A percentile compares a stretch with the other conserved stretches of the same genome.
Evolutionary conservation across 2,888 invertebrate genomes (phyloP).

Genomic region (Caenorhabditis sp.): DNA sequence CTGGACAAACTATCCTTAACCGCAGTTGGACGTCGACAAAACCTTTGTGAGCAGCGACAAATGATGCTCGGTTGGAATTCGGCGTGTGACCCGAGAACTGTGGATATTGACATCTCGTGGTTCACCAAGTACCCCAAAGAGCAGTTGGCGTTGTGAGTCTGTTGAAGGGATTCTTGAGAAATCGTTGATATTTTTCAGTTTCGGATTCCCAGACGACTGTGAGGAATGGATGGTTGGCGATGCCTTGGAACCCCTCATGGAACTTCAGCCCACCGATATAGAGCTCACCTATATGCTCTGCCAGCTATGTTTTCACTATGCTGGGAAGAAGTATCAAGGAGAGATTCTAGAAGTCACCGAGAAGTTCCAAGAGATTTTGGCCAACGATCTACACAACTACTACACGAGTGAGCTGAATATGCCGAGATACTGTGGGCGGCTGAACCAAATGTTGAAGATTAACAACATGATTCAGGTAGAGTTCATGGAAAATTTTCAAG

Average conservation of each 20-base stretch:
- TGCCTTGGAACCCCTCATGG: constrained; percentile 35
- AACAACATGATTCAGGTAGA: constrained; percentile 68
- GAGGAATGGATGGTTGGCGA: constrained; percentile 40
- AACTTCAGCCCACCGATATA: constrained; percentile 53
- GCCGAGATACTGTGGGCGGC: constrained; percentile 65
- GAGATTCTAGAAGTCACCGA: constrained; percentile 56
- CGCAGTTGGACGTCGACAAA: constrained; percentile 16
- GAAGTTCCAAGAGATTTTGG: constrained; percentile 53
- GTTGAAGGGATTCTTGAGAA: not conserved
- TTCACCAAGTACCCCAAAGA: constrained; percentile 40
- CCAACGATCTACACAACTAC: constrained; percentile 61
- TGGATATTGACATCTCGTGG: constrained; percentile 49
- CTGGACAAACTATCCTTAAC: constrained; percentile 55
- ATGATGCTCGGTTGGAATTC: constrained; percentile 43
- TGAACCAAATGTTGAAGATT: constrained; percentile 68
- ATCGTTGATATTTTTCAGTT: constrained; percentile 2
- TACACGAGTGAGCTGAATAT: constrained; percentile 56
- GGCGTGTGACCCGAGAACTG: constrained; percentile 23
- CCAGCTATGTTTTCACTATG: constrained; percentile 64
- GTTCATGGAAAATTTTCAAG: not conserved
- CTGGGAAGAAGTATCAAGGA: constrained; percentile 54
- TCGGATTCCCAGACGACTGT: constrained; percentile 46
- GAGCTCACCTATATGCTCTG: constrained; percentile 68
- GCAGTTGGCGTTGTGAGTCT: constrained; percentile 47
- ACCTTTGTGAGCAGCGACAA: constrained; percentile 11